These are phyloP conservation scores for Rhincodon typus DNA, from an alignment of 2,797 vertebrate genomes.

Conservation along the genomic window DNA sequence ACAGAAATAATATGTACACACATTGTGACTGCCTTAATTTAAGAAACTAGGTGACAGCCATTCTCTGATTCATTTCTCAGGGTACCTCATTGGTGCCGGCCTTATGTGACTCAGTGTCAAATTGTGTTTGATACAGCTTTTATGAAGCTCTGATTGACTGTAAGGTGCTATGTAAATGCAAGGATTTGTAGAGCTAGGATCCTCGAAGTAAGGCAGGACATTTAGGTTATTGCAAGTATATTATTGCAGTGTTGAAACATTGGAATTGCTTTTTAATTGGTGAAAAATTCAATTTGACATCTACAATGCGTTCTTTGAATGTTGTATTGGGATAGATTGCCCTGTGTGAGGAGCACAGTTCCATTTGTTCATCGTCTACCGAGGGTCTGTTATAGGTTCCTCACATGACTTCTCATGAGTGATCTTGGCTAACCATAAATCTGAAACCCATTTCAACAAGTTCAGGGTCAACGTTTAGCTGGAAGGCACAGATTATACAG, in stretches of 20 bases:
- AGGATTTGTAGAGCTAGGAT: neutral
- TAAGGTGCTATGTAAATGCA: neutral
- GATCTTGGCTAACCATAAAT: neutral
- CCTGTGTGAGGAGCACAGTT: neutral
- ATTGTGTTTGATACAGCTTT: neutral
- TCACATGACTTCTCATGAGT: neutral
- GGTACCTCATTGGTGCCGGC: too few species aligned
- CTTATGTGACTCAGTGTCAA: neutral
- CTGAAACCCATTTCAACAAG: neutral
- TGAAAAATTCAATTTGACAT: neutral
- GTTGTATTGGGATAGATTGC: neutral
- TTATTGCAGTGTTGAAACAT: neutral
- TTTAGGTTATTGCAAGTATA: neutral
- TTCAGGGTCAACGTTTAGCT: neutral
- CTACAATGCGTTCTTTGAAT: neutral
- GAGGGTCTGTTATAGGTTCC: neutral
- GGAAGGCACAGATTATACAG: too few species aligned
- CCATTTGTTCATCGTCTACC: neutral
- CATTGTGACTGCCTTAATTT: too few species aligned
- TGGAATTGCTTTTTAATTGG: neutral
- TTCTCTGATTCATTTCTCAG: too few species aligned
- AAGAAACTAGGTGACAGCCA: too few species aligned
- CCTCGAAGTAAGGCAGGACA: neutral
- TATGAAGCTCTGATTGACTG: too few species aligned
- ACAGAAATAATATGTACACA: too few species aligned